phyloP scores from a whole-genome alignment of 2,113 vertebrate species.

The Ondatra zibethicus region DNA sequence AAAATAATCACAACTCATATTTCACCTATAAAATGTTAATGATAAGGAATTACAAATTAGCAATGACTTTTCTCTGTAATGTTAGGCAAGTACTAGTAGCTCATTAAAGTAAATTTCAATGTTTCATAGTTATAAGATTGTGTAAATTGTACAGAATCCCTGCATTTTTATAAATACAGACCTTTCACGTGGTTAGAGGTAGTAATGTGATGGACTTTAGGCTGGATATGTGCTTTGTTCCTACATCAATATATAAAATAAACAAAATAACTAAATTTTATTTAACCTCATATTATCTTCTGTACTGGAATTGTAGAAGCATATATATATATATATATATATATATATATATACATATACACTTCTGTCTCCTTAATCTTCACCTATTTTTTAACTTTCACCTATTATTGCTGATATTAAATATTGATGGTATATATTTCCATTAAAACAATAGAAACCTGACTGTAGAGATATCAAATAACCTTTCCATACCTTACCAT shows the following conservation, averaged over 20 bases:
- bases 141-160: background rate
- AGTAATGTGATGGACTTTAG: background rate
- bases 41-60: background rate
- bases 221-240: background rate
- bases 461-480: background rate
- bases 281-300: background rate
- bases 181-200: accelerated
- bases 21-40: background rate
- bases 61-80: background rate
- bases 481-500: background rate
- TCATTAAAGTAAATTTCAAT: constrained; percentile 9
- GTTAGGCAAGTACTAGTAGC: background rate
- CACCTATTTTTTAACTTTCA: background rate
- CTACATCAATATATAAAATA: background rate
- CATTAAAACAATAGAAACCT: background rate
- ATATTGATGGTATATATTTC: background rate
- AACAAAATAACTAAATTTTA: background rate
- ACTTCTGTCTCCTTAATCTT: background rate
- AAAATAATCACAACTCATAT: background rate
- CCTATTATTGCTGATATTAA: background rate
- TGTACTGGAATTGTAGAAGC: background rate
- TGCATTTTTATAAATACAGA: background rate
- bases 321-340: background rate
- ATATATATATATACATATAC: background rate
- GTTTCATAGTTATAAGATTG: background rate